Percentiles rank a stretch among this genome's conserved stretches.
These are phyloP conservation scores for Alca torda DNA, from an alignment of 2,797 vertebrate genomes.

Conservation along the genomic window DNA sequence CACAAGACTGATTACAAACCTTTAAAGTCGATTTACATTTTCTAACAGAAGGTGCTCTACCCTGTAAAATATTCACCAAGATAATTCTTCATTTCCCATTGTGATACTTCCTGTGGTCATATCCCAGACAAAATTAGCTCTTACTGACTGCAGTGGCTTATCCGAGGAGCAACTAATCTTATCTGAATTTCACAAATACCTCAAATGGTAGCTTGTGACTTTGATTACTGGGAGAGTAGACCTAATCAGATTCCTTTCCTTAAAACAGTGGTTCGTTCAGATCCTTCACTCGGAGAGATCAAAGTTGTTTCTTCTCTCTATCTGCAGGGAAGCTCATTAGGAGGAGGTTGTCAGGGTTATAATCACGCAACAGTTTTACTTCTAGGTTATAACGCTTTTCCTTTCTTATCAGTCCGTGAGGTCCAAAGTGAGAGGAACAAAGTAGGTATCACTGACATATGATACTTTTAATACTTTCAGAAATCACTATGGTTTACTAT, in stretches of 20 bases:
- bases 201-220: conserved; percentile 80
- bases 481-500: background rate
- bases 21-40: conserved; percentile 10
- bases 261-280: conserved; percentile 77
- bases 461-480: conserved; percentile 61
- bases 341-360: conserved; percentile 78
- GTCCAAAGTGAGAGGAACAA: conserved; percentile 79
- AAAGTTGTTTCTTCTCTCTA: conserved; percentile 76
- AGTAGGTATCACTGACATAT: conserved; percentile 75
- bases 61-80: background rate
- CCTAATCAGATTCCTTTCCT: conserved; percentile 74
- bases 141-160: conserved; percentile 65
- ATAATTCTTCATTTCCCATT: background rate
- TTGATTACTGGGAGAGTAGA: conserved; percentile 73
- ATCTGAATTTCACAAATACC: conserved; percentile 78
- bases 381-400: conserved; percentile 75
- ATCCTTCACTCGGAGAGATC: conserved; percentile 73
- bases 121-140: conserved; percentile 69
- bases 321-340: conserved; percentile 80
- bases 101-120: conserved; percentile 38
- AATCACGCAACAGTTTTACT: conserved; percentile 78
- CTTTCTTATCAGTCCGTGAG: conserved; percentile 79
- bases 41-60: background rate
- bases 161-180: conserved; percentile 73
- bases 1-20: background rate